Conservation (phyloP, 2,888 invertebrate species). For the Plemyria rubiginata region DNA sequence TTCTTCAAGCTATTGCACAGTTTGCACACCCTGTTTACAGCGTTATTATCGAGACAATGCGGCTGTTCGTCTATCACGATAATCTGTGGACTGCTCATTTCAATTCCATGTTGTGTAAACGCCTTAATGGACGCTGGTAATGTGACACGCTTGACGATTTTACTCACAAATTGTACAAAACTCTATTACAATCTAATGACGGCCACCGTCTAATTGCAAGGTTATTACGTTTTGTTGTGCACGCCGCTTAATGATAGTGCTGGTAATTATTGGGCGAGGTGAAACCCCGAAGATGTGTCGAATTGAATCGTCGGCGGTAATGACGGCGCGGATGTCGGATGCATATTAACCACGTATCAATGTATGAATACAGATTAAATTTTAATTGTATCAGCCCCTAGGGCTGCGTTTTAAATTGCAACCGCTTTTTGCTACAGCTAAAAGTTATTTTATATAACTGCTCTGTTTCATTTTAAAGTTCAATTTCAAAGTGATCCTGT, state of each 20-base stretch:
- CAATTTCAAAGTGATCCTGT: too few species aligned
- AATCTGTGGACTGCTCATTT: conserved; percentile 83
- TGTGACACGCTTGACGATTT: conserved; percentile 85
- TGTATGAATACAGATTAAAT: conserved; percentile 69
- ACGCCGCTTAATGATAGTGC: conserved; percentile 76
- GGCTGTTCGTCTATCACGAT: conserved; percentile 82
- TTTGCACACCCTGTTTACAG: conserved; percentile 65
- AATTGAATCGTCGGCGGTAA: conserved; percentile 76
- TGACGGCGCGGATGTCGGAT: conserved; percentile 59
- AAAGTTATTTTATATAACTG: conserved; percentile 24
- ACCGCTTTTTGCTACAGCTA: conserved; percentile 45
- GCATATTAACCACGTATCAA: conserved; percentile 60
- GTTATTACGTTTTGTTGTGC: conserved; percentile 83
- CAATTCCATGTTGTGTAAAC: conserved; percentile 84
- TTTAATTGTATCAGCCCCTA: conserved; percentile 67
- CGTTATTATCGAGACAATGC: conserved; percentile 82
- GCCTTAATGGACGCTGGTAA: conserved; percentile 83
- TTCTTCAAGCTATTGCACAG: conserved; percentile 47
- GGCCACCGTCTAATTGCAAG: conserved; percentile 82
- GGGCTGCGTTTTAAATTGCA: conserved; percentile 56
- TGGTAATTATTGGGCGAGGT: conserved; percentile 82
- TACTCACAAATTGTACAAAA: conserved; percentile 85
- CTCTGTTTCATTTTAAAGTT: conserved; percentile 11
- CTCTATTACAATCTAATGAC: conserved; percentile 84
- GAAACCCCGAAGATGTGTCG: conserved; percentile 83